Conservation (phyloP, 2,888 invertebrate species). For the Perizoma affinitatum region DNA sequence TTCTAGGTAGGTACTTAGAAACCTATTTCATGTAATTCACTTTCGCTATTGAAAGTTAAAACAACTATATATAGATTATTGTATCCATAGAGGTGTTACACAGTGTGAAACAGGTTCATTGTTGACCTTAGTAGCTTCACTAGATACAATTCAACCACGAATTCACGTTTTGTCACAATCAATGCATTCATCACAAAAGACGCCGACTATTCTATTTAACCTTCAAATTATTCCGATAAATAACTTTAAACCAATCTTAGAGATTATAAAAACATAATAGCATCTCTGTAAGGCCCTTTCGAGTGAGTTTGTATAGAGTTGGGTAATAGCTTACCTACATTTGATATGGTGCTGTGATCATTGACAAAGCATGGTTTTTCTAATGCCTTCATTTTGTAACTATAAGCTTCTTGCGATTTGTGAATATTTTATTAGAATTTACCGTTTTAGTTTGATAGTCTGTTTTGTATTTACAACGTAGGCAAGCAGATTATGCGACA, state of each 20-base stretch:
- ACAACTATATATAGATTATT: too few species aligned
- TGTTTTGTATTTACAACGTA: too few species aligned
- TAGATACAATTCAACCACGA: constrained; percentile 16
- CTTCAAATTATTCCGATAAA: constrained; percentile 27
- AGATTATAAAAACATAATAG: constrained; percentile 24
- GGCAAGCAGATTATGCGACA: too few species aligned
- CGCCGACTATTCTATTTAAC: constrained; percentile 9
- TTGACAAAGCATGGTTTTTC: constrained; percentile 32
- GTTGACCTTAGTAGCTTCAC: constrained; percentile 6
- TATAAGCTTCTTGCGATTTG: constrained; percentile 20
- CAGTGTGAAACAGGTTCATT: not conserved
- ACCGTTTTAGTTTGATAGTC: too few species aligned
- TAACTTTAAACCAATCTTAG: constrained; percentile 9
- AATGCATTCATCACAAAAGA: constrained; percentile 35
- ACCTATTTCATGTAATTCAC: too few species aligned
- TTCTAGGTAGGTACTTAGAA: too few species aligned
- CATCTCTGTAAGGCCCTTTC: constrained; percentile 24
- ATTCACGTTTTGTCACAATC: constrained; percentile 29
- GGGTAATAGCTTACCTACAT: constrained; percentile 8
- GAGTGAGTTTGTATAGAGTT: constrained; percentile 9
- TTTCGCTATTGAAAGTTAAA: too few species aligned
- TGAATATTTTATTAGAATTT: constrained; percentile 25
- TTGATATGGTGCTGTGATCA: constrained; percentile 28
- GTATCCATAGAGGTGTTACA: too few species aligned
- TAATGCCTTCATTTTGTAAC: constrained; percentile 23